Evolutionary conservation across 2,888 invertebrate species (phyloP), one percentile per base, ranked within the genome.

Genomic region (Parthenolecanium corni): DNA sequence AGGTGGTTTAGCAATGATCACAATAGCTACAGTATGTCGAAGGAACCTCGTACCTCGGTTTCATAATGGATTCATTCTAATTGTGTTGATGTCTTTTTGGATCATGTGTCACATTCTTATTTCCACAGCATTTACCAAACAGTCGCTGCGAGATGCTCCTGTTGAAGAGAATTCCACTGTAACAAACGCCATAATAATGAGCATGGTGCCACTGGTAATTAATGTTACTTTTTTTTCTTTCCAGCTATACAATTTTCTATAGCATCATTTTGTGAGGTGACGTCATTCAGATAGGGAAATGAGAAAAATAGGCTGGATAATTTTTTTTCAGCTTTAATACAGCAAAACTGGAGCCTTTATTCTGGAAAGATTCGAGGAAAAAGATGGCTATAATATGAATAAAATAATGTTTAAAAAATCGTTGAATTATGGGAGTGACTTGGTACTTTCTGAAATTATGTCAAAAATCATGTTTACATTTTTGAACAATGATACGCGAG

Each of bases 201-300:
- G 54, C 47, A 63, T 63, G 63, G 54, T 63, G 46, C 63, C 63
- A 16, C 53, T 18, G 36, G 63, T 63, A 53, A 63, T 40, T 51
- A 24, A 18, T 49, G 9, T 31, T 31, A 9, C 31, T 31, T 31
- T 4, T 31, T 9, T 9, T 31, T 31, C 31, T 31, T 31, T n/a
- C n/a, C n/a, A n/a, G n/a, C n/a, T n/a, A n/a, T n/a, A n/a, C n/a
- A n/a, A n/a, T n/a, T n/a, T n/a, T n/a, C n/a, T n/a, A n/a, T n/a
- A 1, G 1, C 20, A 36, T 36, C 20, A 25, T 25, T 52, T 25
- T 52, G n/a, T 52, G 11, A 9, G 31, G 31, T 9, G 31, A 31
- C 31, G 9, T 31, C 9, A 31, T 31, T 31, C 31, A 31, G 9
- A 31, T 9, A 31, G 9, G 31, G 31, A 31, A 31, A 31, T 31